A percentile compares a stretch with the other conserved stretches of the same genome.
These are phyloP conservation scores for Rhadinocentrus ornatus DNA, from an alignment of 2,797 vertebrate genomes.

Conservation along the genomic window DNA sequence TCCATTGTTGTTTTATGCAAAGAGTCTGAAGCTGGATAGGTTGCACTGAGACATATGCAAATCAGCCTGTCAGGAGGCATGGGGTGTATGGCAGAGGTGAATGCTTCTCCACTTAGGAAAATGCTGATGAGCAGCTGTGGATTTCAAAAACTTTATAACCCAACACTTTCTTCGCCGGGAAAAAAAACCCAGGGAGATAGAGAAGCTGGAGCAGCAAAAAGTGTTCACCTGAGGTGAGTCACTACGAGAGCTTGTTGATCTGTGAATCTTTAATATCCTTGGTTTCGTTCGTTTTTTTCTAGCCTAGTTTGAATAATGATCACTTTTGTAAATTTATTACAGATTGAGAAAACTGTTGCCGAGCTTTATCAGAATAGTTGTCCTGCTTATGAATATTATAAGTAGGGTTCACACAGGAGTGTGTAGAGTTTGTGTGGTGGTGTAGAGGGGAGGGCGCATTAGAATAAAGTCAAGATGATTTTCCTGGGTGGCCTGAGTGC, in stretches of 20 bases:
- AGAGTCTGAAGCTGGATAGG: slow-evolving; percentile 82
- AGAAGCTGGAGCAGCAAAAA: slow-evolving; percentile 18
- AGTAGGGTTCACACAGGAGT: slow-evolving; percentile 75
- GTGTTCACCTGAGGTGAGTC: slow-evolving; percentile 61
- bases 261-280: background rate
- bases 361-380: slow-evolving; percentile 64
- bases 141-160: slow-evolving; percentile 65
- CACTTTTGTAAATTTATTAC: background rate
- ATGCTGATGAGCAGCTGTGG: slow-evolving; percentile 74
- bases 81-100: slow-evolving; percentile 71
- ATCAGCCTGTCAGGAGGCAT: slow-evolving; percentile 63
- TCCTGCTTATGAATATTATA: slow-evolving; percentile 90
- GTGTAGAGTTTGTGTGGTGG: slow-evolving; percentile 80
- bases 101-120: slow-evolving; percentile 81
- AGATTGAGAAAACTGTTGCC: background rate
- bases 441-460: slow-evolving; percentile 88
- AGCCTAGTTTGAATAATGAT: background rate
- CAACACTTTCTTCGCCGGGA: slow-evolving; percentile 32
- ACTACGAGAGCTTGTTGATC: background rate
- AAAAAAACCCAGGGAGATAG: slow-evolving; percentile 12
- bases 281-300: background rate
- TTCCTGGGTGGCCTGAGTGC: slow-evolving; percentile 83
- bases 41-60: slow-evolving; percentile 81
- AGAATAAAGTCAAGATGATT: slow-evolving; percentile 91
- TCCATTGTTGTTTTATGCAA: slow-evolving; percentile 90